phyloP scores from a whole-genome alignment of 2,888 invertebrate species.

The Troilus luridus region DNA sequence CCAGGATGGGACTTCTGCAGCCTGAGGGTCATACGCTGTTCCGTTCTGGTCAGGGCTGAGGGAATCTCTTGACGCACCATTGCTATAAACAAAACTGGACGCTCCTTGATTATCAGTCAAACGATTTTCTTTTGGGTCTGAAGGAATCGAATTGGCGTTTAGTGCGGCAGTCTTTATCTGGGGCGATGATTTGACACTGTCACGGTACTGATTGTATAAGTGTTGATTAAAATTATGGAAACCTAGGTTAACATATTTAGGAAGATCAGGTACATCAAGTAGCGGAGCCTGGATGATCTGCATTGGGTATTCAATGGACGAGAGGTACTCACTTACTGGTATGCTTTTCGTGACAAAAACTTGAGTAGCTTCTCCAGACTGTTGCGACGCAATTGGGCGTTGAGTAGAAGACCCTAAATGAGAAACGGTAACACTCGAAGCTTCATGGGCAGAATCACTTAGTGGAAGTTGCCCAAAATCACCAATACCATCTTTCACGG shows the following conservation, averaged over 20 bases:
- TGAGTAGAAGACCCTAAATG: slow-evolving; percentile 59
- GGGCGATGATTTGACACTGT: slow-evolving; percentile 61
- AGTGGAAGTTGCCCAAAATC: slow-evolving; percentile 64
- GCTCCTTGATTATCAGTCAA: slow-evolving; percentile 11
- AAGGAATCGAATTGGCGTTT: slow-evolving; percentile 57
- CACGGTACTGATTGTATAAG: slow-evolving; percentile 50
- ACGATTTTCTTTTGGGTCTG: slow-evolving; percentile 18
- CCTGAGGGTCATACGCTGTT: neutral
- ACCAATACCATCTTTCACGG: slow-evolving; percentile 61
- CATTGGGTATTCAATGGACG: slow-evolving; percentile 81
- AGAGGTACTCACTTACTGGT: slow-evolving; percentile 78
- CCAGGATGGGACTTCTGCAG: slow-evolving; percentile 36
- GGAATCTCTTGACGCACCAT: neutral
- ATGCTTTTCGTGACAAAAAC: slow-evolving; percentile 77
- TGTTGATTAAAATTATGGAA: slow-evolving; percentile 64
- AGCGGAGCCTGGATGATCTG: slow-evolving; percentile 80
- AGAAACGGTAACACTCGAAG: slow-evolving; percentile 61
- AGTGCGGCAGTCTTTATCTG: slow-evolving; percentile 25
- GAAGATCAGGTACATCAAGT: slow-evolving; percentile 73
- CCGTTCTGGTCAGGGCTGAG: neutral
- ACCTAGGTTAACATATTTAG: slow-evolving; percentile 64
- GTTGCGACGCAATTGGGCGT: slow-evolving; percentile 34
- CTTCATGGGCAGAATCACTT: slow-evolving; percentile 64
- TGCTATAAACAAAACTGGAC: neutral
- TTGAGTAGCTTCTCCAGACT: slow-evolving; percentile 66